Base-by-base conservation (phyloP, 92 coral and sea anemone species). In the Muricea muricata region DNA sequence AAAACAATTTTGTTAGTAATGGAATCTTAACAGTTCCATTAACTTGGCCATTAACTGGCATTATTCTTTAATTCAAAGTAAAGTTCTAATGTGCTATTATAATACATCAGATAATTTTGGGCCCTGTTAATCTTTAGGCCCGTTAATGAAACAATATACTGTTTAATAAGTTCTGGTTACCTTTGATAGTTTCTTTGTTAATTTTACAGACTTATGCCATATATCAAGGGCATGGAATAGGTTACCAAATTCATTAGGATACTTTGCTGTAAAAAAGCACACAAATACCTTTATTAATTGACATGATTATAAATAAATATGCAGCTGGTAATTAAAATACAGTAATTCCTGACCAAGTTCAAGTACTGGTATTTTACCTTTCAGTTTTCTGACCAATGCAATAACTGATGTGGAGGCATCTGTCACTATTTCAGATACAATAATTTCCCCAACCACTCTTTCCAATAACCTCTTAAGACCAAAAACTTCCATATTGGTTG, bases 141-240 rank as follows among this genome's bases (percentile, higher is more conserved):
- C n/a, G n/a, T n/a, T n/a, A n/a, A n/a, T n/a, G n/a, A n/a, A n/a
- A n/a, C n/a, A n/a, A n/a, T n/a, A n/a, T 24, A 18, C 11, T 39
- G 45, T 39, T 11, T 39, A 39, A 15, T n/a, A 28, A 47, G 35
- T 41, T 30, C 47, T 28, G 13, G 30, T 78, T 84, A 85, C 93
- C 70, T 67, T 73, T 32, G 74, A 70, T 41, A 90, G 80, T 18
- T 85, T 90, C 58, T 89, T 83, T 73, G 90, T 90, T 90, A 90
- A n/a, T n/a, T n/a, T n/a, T n/a, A n/a, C n/a, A n/a, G n/a, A n/a
- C n/a, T n/a, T n/a, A n/a, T n/a, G n/a, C 93, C 93, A 90, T 56
- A 90, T 81, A 74, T 90, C 93, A 20, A 90, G 73, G 10, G 93
- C 87, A 73, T 86, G 93, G 81, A 89, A 84, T n/a, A 23, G 85